Base-by-base conservation (phyloP, 1,140 invertebrate genomes). In the Metaphire vulgaris region DNA sequence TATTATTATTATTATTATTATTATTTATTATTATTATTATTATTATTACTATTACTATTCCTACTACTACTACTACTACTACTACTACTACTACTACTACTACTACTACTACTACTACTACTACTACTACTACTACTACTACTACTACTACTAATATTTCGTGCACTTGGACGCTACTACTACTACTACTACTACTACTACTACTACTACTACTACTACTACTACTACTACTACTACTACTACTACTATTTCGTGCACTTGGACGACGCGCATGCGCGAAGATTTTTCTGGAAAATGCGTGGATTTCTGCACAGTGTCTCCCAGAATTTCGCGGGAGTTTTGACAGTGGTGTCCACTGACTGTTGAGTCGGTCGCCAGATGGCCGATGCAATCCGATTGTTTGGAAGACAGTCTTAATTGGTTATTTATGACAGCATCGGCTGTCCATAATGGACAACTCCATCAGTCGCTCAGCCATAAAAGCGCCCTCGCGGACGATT, bases 31-130 rank as follows among this genome's bases (percentile, higher is more conserved):
- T 21, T 56, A 21, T 21, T 56, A 21, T 21, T 56, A 21, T 21
- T 56, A 21, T 21, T 56, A 21, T 21, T 56, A 21, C 41, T 56
- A 21, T 21, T 56, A 21, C 41, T 56, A 21, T 21, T 56, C 6
- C 41, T 56, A 21, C 41, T 56, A 21, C 41, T 56, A 56, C 41
- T 56, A 21, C 41, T 56, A 56, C 41, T 56, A 21, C 41, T 56
- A 56, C 41, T 56, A 21, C 41, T 56, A 56, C 41, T 56, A 21
- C 41, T 56, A 56, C 41, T 56, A 21, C 41, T 56, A 56, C 41
- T 56, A 56, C 41, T 56, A 56, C 41, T 56, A 56, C 41, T 56
- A 56, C 41, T 56, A 56, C 41, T 56, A 56, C 41, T 56, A 56
- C 41, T 56, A 56, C 41, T 56, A 56, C 41, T 56, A 56, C 41